Percentiles rank a stretch among this genome's conserved stretches.
Evolutionary conservation across 2,113 vertebrate species (phyloP).

Genomic region (Marmota monax): DNA sequence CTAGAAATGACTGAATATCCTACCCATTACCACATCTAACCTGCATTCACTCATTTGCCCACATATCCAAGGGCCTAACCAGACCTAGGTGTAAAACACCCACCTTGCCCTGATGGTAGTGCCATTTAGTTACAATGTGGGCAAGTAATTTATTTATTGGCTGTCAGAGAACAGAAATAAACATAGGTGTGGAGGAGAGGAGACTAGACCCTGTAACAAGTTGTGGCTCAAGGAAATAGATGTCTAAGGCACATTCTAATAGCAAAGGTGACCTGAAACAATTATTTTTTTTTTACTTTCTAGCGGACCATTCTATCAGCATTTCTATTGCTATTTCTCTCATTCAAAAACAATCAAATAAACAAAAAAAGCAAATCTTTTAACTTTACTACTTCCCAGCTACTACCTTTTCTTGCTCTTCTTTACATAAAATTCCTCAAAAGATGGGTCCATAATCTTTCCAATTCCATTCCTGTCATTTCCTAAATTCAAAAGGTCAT

Average conservation of each 20-base stretch:
- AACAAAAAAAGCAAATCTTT: neutral
- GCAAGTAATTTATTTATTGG: neutral
- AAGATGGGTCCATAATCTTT: neutral
- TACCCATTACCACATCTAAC: neutral
- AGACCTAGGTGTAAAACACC: neutral
- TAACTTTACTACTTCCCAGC: neutral
- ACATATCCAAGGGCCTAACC: neutral
- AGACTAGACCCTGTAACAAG: too few relatives aligned
- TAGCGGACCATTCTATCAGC: neutral
- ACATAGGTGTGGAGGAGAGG: neutral
- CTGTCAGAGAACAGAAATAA: neutral
- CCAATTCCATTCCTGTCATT: neutral
- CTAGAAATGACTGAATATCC: neutral
- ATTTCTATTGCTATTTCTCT: neutral
- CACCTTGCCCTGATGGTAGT: neutral
- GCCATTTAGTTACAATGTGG: neutral
- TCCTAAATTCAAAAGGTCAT: neutral
- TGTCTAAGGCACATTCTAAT: neutral
- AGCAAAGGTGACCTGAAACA: neutral
- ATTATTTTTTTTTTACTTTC: neutral
- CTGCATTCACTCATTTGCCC: neutral
- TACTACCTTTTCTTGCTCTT: neutral
- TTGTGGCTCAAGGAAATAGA: neutral
- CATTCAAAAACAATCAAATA: neutral
- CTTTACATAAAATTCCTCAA: neutral